These are phyloP conservation scores for Xyrichtys novacula DNA, from an alignment of 2,797 vertebrate genomes.

Conservation along the genomic window DNA sequence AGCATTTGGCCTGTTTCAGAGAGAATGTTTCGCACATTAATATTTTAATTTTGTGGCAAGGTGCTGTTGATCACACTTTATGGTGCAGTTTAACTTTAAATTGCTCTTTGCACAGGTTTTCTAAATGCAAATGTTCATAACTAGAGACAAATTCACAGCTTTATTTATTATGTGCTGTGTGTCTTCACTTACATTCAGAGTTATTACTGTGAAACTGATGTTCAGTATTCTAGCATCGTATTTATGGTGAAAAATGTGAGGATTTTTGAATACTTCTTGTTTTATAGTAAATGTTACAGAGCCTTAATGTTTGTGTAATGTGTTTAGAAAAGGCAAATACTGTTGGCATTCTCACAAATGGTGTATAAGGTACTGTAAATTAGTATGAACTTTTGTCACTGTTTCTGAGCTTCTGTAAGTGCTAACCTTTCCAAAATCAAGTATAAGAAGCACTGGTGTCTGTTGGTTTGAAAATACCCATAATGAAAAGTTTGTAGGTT, in stretches of 20 bases:
- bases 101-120: slow-evolving; percentile 11
- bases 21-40: slow-evolving; percentile 13
- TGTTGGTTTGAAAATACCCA: background rate
- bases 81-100: background rate
- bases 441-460: background rate
- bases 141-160: slow-evolving; percentile 11
- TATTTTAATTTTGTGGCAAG: background rate
- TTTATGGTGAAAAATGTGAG: background rate
- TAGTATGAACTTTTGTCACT: background rate
- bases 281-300: no score
- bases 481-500: background rate
- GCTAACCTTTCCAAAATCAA: background rate
- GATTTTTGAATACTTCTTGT: background rate
- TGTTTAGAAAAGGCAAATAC: background rate
- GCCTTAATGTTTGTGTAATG: background rate
- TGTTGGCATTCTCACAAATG: background rate
- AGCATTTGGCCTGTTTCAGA: slow-evolving; percentile 3
- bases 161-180: slow-evolving; percentile 39
- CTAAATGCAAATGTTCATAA: slow-evolving; percentile 1
- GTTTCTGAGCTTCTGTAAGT: background rate
- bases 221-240: slow-evolving; percentile 17
- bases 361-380: background rate
- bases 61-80: slow-evolving; percentile 3
- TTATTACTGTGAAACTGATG: slow-evolving; percentile 43
- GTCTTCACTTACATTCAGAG: slow-evolving; percentile 13